Conservation (phyloP, 2,888 invertebrate genomes). For the Octodonta nipae region DNA sequence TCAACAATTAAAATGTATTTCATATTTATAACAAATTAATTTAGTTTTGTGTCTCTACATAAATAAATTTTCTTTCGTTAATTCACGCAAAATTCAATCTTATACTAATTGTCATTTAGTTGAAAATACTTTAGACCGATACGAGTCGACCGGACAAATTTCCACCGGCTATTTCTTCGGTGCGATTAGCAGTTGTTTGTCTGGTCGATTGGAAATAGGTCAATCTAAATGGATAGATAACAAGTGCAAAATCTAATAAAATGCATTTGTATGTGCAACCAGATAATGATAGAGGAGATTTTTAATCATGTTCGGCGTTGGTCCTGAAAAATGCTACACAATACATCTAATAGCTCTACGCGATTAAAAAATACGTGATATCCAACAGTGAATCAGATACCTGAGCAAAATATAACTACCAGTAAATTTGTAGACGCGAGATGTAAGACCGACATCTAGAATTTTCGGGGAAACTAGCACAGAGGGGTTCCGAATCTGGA, state of each 20-base stretch:
- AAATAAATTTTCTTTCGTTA: constrained; percentile 27
- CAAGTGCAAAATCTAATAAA: constrained; percentile 25
- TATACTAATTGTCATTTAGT: constrained; percentile 22
- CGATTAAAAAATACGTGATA: too few relatives aligned
- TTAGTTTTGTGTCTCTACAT: constrained; percentile 24
- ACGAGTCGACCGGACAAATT: constrained; percentile 18
- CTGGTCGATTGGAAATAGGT: constrained; percentile 32
- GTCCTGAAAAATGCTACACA: too few relatives aligned
- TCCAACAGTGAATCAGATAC: too few relatives aligned
- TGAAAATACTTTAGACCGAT: constrained; percentile 15
- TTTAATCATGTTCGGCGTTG: background rate
- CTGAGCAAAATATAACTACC: too few relatives aligned
- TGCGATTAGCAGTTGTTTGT: constrained; percentile 20
- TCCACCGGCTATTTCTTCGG: constrained; percentile 17
- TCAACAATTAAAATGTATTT: constrained; percentile 31
- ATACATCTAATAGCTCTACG: too few relatives aligned
- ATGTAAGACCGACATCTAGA: too few relatives aligned
- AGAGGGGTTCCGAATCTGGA: too few relatives aligned
- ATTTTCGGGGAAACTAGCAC: too few relatives aligned
- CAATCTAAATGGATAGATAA: constrained; percentile 31
- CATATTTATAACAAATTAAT: constrained; percentile 35
- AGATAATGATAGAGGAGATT: constrained; percentile 5
- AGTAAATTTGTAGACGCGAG: too few relatives aligned
- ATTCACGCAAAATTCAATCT: constrained; percentile 31
- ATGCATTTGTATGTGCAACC: constrained; percentile 14